Evolutionary conservation across 2,797 vertebrate species (phyloP), one percentile per base, ranked within the genome.

Genomic region (Pelodytes ibericus): DNA sequence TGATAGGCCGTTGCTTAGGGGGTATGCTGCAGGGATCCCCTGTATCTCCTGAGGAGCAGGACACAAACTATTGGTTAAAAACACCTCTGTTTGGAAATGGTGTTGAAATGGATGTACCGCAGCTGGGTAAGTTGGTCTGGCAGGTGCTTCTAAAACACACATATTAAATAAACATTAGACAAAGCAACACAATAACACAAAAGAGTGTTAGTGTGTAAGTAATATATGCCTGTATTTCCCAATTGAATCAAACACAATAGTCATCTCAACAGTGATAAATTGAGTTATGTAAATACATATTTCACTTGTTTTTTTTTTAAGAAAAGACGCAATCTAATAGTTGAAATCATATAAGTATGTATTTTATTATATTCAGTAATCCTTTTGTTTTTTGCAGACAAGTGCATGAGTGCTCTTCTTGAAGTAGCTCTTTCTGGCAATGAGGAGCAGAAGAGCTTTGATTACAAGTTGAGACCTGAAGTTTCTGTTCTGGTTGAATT

Each of bases 361-460:
- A 3, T 44, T 9, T 44, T 36, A 11, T 5, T 36, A 3, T 44
- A 13, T 16, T 44, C 13, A 44, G 7, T 44, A 10, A 1, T 11
- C 5, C 11, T 36, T 5, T 13, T 64, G 11, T 22, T 72, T 13
- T 15, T 24, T 62, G 3, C 36, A 79, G 76, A 73, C 82, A 88
- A 92, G 66, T 96, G 93, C 80, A 96, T 98, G 88, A 96, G 95
- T 88, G 95, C 94, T 2, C 77, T 99, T 13, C 81, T 99, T 81
- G 97, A 99, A 84, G 96, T 94, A 18, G 95, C 97, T 9, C 90
- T 99, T 47, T 98, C 94, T 2, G 96, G 95, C 51, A 97, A 97
- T 30, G 97, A 99, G 78, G 97, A 99, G 74, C 96, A 97, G 89
- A 98, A 98, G 81, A 95, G 96, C 0, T 94, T 99, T 71, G 97